Evolutionary conservation across 1,140 invertebrate genomes (phyloP).

Genomic region (Pachypeltis micranthus): DNA sequence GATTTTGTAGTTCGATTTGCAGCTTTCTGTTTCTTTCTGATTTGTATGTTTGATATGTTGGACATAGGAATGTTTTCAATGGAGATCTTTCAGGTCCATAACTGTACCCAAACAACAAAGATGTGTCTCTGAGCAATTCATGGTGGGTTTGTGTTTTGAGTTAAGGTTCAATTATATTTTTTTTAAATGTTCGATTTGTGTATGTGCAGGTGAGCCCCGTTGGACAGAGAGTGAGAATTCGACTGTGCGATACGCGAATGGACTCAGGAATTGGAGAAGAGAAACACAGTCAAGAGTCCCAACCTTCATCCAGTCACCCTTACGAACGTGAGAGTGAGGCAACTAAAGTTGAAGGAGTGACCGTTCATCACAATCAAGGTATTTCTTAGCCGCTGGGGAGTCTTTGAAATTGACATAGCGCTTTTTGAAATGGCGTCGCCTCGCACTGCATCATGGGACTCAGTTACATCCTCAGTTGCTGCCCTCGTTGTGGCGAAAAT

Average conservation of each 20-base stretch:
- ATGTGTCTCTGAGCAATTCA: too few species aligned
- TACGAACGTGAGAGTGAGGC: conserved; percentile 19
- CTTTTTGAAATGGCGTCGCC: too few species aligned
- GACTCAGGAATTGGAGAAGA: conserved; percentile 27
- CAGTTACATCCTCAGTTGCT: too few species aligned
- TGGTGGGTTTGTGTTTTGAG: too few species aligned
- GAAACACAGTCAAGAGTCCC: conserved; percentile 27
- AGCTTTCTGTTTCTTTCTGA: too few species aligned
- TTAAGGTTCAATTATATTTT: too few species aligned
- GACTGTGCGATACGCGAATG: conserved; percentile 25
- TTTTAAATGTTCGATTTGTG: neutral
- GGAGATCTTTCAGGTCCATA: too few species aligned
- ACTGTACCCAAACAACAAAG: too few species aligned
- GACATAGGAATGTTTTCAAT: too few species aligned
- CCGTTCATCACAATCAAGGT: conserved; percentile 15
- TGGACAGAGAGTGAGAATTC: conserved; percentile 25
- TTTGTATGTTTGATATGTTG: too few species aligned
- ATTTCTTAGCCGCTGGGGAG: conserved; percentile 15
- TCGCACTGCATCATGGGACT: too few species aligned
- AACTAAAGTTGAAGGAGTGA: conserved; percentile 16
- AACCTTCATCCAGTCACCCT: conserved; percentile 22
- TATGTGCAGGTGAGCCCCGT: conserved; percentile 18
- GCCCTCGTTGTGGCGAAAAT: neutral
- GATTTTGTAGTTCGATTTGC: too few species aligned
- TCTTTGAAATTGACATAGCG: neutral